Evolutionary conservation across 2,113 vertebrate species (phyloP).

Genomic region (Pithys albifrons): DNA sequence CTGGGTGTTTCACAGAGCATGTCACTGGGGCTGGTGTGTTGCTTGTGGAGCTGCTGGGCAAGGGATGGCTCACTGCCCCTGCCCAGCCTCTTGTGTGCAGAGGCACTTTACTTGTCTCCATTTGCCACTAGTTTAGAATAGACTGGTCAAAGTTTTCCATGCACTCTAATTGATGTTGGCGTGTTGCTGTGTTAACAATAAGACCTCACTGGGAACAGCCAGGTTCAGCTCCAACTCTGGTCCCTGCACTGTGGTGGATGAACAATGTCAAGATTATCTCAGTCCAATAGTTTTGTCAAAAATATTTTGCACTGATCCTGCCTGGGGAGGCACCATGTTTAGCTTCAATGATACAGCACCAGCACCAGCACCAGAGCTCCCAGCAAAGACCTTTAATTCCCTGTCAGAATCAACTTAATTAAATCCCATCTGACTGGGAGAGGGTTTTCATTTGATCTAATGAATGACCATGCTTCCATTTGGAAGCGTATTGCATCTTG

Average conservation of each 20-base stretch:
- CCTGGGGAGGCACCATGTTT: neutral
- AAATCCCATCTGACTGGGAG: constrained; percentile 49
- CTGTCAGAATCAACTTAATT: constrained; percentile 53
- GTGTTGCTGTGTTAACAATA: neutral
- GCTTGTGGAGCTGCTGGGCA: accelerated
- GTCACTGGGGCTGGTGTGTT: neutral
- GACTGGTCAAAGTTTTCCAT: neutral
- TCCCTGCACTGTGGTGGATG: neutral
- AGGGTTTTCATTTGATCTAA: neutral
- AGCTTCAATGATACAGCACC: neutral
- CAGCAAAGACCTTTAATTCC: constrained; percentile 44
- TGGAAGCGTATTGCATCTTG: neutral
- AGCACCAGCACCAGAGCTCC: neutral
- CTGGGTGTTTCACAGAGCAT: neutral
- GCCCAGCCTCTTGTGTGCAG: neutral
- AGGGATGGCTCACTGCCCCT: accelerated
- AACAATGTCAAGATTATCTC: neutral
- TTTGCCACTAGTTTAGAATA: neutral
- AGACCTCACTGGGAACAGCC: neutral
- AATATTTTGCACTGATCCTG: neutral
- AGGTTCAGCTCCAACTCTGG: neutral
- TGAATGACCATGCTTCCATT: neutral
- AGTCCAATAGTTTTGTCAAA: neutral
- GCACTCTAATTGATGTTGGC: neutral
- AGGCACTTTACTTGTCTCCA: neutral